Evolutionary conservation across 2,888 invertebrate genomes (phyloP), one percentile per base, ranked within the genome.

Genomic region (Caenorhabditis panamensis): DNA sequence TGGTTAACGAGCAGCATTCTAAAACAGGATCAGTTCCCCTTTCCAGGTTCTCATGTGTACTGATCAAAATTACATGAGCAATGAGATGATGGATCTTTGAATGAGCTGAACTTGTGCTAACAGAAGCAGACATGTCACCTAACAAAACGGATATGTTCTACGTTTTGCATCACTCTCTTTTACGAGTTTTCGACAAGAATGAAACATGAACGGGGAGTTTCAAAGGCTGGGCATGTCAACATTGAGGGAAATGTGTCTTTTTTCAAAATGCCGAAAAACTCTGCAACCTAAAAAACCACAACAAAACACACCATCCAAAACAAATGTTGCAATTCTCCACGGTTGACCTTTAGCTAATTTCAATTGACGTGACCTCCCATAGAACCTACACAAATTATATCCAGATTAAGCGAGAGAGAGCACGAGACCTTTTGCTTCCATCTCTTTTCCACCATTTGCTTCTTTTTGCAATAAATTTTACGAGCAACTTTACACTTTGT

Each of bases 391-490:
- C 41, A 41, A 54, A 64, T 72, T 62, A 63, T 63, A 63, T 47
- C 53, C 64, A 66, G 73, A 64, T 73, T 73, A 73, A 64, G 51
- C 49, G n/a, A 20, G 58, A 4, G 31, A 41, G 36, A 53, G 53
- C 22, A 24, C 51, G 18, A 51, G 22, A 63, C 63, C 72, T 63
- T 63, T 72, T 72, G n/a, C 63, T 72, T 63, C 63, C 72, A 72
- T 56, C 31, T 4, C 71, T 56, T 47, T n/a, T n/a, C n/a, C n/a
- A n/a, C n/a, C n/a, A n/a, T n/a, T n/a, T n/a, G n/a, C n/a, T n/a
- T n/a, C n/a, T 20, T 47, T 51, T 11, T 58, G 72, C 73, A 64
- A 66, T 73, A 73, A 64, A 73, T 64, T 64, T 73, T 73, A 73
- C 73, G 73, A 73, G 51, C 73, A 73, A 66, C 64, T 51, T 73